Evolutionary conservation across 2,888 invertebrate species (phyloP).

Genomic region (Drosophila cracens): DNA sequence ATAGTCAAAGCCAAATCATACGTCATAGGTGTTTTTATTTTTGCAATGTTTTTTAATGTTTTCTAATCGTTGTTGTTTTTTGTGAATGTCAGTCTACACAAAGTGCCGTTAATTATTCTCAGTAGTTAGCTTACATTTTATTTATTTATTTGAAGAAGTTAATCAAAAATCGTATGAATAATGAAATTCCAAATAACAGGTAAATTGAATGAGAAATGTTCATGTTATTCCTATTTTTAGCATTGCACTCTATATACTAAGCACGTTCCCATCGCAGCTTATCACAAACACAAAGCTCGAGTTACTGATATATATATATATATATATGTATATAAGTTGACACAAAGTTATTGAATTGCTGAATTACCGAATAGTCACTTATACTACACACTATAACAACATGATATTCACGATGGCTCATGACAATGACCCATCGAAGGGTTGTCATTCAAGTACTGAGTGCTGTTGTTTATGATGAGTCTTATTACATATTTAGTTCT

Average conservation of each 20-base stretch:
- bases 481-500: conserved; percentile 21
- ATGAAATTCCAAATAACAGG: neutral
- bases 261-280: conserved; percentile 7
- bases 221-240: conserved; percentile 5
- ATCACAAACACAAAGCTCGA: conserved; percentile 14
- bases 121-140: neutral
- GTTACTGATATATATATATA: conserved; percentile 1
- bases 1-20: neutral
- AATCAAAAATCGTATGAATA: neutral
- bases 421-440: conserved; percentile 58
- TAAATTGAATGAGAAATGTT: neutral
- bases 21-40: neutral
- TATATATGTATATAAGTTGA: neutral
- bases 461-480: conserved; percentile 5
- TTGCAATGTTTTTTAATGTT: neutral
- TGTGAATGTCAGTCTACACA: neutral
- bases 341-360: conserved; percentile 9
- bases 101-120: neutral
- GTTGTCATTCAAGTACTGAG: conserved; percentile 11
- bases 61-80: neutral
- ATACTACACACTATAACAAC: conserved; percentile 40
- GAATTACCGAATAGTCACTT: conserved; percentile 21
- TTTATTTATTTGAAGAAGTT: neutral
- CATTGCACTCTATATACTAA: neutral
- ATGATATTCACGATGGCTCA: conserved; percentile 48